Percentiles rank a stretch among this genome's conserved stretches.
Evolutionary conservation across 2,113 vertebrate species (phyloP).

Genomic region (Myrmecobius fasciatus): DNA sequence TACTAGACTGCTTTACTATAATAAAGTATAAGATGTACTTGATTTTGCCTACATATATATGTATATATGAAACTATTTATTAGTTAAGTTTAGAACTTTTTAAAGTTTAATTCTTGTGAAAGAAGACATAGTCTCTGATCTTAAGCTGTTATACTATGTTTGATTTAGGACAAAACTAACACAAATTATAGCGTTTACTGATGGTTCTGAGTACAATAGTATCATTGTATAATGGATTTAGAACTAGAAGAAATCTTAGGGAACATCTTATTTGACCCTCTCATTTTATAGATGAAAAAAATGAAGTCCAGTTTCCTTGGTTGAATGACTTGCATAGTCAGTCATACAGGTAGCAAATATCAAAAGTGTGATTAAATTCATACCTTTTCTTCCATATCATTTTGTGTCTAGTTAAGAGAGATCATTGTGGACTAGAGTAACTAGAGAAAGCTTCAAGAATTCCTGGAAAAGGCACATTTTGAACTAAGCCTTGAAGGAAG

Average conservation of each 20-base stretch:
- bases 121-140: not conserved
- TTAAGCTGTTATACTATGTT: not conserved
- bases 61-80: not conserved
- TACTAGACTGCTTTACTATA: not conserved
- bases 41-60: no score
- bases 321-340: not conserved
- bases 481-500: not conserved
- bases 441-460: not conserved
- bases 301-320: not conserved
- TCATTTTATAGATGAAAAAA: not conserved
- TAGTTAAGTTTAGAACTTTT: not conserved
- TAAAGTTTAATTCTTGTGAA: not conserved
- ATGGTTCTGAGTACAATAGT: not conserved
- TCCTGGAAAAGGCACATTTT: not conserved
- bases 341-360: not conserved
- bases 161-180: not conserved
- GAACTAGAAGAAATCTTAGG: not conserved
- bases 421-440: not conserved
- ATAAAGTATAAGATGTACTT: not conserved
- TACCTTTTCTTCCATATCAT: not conserved
- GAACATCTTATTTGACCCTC: not conserved
- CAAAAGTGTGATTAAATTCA: not conserved
- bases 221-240: not conserved
- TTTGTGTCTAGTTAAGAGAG: not conserved
- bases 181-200: not conserved